Conservation (phyloP, 1,140 invertebrate species). For the Aphidius ervi region DNA sequence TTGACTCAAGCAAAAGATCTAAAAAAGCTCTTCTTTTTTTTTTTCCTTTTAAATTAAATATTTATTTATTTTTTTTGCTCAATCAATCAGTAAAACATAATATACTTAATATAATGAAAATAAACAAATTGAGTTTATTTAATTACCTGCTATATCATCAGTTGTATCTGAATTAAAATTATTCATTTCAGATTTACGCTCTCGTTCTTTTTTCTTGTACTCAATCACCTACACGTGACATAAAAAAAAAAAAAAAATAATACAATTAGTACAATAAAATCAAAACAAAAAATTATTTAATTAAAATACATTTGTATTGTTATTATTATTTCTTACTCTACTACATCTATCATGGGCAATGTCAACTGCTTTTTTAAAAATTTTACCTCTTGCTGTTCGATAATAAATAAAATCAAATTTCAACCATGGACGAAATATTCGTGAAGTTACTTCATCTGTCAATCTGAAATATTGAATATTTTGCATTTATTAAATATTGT, state of each 20-base stretch:
- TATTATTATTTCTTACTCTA: conserved; percentile 30
- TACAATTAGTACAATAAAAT: too few relatives aligned
- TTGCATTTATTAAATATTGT: conserved; percentile 17
- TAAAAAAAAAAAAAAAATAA: not conserved
- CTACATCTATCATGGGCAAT: conserved; percentile 38
- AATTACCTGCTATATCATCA: too few relatives aligned
- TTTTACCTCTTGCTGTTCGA: conserved; percentile 32
- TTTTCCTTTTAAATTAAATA: conserved; percentile 34
- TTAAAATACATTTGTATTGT: not conserved
- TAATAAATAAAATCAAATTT: conserved; percentile 33
- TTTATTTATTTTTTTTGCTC: too few relatives aligned
- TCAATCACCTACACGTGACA: conserved; percentile 4
- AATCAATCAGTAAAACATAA: not conserved
- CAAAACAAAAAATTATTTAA: not conserved
- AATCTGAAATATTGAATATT: conserved; percentile 28
- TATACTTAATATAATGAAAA: too few relatives aligned
- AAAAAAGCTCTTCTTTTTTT: conserved; percentile 59
- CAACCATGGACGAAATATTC: conserved; percentile 37
- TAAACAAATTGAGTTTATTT: too few relatives aligned
- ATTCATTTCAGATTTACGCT: not conserved
- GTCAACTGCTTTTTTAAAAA: conserved; percentile 31
- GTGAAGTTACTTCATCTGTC: conserved; percentile 24
- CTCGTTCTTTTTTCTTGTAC: conserved; percentile 2
- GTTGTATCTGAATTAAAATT: too few relatives aligned
- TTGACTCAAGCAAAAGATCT: conserved; percentile 66